A percentile compares a stretch with the other conserved stretches of the same genome.
Conservation (phyloP, 2,888 invertebrate genomes). For the Luperina testacea region DNA sequence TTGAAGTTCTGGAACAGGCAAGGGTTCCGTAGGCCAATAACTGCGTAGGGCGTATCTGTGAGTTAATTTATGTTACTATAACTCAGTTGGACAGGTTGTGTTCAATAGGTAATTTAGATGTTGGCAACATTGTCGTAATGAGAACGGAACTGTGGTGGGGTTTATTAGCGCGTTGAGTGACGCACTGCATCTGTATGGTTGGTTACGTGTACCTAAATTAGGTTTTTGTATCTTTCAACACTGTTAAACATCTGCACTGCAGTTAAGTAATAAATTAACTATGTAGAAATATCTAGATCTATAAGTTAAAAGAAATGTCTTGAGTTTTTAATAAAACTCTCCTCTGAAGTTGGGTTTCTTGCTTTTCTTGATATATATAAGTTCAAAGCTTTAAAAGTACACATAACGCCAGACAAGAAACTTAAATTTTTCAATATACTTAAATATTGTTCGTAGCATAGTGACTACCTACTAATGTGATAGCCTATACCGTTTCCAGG, state of each 20-base stretch:
- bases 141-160: slow-evolving; percentile 75
- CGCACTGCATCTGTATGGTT: slow-evolving; percentile 72
- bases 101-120: slow-evolving; percentile 89
- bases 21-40: slow-evolving; percentile 77
- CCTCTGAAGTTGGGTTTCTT: background rate
- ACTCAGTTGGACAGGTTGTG: slow-evolving; percentile 85
- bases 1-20: slow-evolving; percentile 68
- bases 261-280: background rate
- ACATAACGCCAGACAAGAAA: background rate
- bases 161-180: slow-evolving; percentile 78
- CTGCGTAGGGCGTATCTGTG: slow-evolving; percentile 80
- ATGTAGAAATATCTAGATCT: background rate
- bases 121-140: slow-evolving; percentile 89
- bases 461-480: background rate
- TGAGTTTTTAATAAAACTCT: background rate
- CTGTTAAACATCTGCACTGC: background rate
- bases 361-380: background rate
- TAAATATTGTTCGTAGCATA: background rate
- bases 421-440: background rate
- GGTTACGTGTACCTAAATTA: slow-evolving; percentile 55
- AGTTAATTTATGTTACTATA: slow-evolving; percentile 89
- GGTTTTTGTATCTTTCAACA: slow-evolving; percentile 7
- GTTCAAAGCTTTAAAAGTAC: background rate
- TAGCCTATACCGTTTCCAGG: background rate
- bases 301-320: background rate